Percentiles rank a stretch among this genome's conserved stretches.
These are phyloP conservation scores for Oceanites oceanicus DNA, from an alignment of 2,113 vertebrate species.

Conservation along the genomic window DNA sequence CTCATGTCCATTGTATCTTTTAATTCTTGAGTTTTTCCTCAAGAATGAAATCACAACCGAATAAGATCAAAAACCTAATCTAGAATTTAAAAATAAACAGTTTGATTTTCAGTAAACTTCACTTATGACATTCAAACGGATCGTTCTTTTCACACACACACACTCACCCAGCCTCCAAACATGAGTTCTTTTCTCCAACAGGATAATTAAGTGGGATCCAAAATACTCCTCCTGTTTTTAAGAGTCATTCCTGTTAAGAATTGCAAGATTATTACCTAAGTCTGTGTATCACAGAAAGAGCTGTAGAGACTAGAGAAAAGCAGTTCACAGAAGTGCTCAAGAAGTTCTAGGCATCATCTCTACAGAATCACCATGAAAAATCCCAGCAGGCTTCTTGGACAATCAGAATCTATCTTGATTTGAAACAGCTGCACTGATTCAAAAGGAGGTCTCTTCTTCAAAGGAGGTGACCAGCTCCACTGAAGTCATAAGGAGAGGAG, in stretches of 20 bases:
- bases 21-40: neutral
- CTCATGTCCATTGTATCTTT: neutral
- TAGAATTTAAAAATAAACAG: neutral
- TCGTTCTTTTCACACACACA: neutral
- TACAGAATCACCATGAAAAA: neutral
- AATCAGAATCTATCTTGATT: neutral
- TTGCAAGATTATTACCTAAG: neutral
- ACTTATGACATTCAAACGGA: neutral
- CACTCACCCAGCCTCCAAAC: neutral
- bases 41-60: neutral
- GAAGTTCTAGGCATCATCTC: neutral
- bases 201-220: neutral
- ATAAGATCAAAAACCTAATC: neutral
- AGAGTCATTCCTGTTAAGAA: neutral
- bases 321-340: neutral
- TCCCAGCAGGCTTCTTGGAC: neutral
- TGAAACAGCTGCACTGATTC: neutral
- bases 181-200: neutral
- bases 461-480: neutral
- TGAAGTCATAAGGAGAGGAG: neutral
- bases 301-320: neutral
- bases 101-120: neutral
- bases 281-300: neutral
- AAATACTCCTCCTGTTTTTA: neutral
- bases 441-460: neutral